phyloP scores from a whole-genome alignment of 2,797 vertebrate genomes.

The Eulemur mongoz region DNA sequence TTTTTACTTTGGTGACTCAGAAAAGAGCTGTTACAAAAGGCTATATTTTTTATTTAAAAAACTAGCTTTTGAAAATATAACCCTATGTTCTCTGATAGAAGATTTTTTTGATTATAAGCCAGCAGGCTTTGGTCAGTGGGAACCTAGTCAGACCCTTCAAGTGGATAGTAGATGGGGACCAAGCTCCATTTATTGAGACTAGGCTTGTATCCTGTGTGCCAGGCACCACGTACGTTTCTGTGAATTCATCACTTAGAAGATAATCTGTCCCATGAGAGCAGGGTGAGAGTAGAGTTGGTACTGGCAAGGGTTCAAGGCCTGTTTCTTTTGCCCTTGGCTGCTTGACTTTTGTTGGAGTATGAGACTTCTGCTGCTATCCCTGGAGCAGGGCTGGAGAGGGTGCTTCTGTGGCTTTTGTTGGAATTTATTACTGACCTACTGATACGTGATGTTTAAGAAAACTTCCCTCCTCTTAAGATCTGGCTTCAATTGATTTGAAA shows the following conservation, averaged over 20 bases:
- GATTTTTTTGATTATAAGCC: not conserved
- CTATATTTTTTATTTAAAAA: not conserved
- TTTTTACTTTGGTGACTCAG: constrained; percentile 13
- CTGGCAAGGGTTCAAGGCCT: not conserved
- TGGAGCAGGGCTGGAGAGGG: not conserved
- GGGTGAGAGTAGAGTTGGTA: not conserved
- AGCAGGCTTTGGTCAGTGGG: not conserved
- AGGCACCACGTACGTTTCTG: not conserved
- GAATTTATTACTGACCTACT: not conserved
- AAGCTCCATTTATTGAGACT: not conserved
- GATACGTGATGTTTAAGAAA: not conserved
- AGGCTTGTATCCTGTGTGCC: not conserved
- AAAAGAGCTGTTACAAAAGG: constrained; percentile 6
- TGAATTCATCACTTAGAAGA: not conserved
- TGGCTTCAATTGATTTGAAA: not conserved
- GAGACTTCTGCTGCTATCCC: not conserved
- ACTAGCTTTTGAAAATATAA: not conserved
- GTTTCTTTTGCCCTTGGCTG: not conserved
- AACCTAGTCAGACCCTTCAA: not conserved
- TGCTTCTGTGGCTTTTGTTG: constrained; percentile 5
- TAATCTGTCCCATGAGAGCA: not conserved
- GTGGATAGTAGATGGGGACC: not conserved
- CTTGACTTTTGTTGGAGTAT: not conserved
- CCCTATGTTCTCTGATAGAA: not conserved
- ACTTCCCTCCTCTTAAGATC: not conserved